Percentiles rank a stretch among this genome's conserved stretches.
phyloP scores from a whole-genome alignment of 2,888 invertebrate genomes.

The Sarcophaga rosellei region DNA sequence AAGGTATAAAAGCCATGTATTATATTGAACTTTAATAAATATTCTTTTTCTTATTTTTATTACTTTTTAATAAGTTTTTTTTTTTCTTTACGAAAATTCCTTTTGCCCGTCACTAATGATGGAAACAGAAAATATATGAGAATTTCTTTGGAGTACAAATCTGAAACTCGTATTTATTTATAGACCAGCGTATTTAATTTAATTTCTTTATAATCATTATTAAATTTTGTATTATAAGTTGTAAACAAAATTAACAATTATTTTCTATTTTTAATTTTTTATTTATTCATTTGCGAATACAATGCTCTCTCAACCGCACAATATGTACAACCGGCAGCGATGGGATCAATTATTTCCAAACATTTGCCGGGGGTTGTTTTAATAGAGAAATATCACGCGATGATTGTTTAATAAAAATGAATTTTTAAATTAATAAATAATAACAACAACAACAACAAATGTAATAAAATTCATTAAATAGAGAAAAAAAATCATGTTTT shows the following conservation, averaged over 20 bases:
- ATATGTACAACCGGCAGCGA: no score
- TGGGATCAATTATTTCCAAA: neutral
- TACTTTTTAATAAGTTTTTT: neutral
- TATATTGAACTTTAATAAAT: no score
- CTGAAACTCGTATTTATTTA: neutral
- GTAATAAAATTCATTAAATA: neutral
- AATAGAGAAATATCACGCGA: constrained; percentile 27
- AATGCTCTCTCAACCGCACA: neutral
- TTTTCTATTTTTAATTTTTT: neutral
- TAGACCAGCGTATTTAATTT: neutral
- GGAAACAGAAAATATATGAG: neutral
- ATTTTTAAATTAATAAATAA: neutral
- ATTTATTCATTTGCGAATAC: neutral
- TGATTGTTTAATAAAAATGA: neutral
- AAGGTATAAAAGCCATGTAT: no score
- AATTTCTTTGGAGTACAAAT: no score
- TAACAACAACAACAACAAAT: neutral
- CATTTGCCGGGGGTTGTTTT: neutral
- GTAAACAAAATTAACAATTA: neutral
- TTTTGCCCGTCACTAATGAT: neutral
- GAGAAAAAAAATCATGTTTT: neutral
- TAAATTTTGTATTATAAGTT: no score
- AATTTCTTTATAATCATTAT: no score
- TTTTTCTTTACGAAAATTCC: neutral
- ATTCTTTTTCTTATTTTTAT: no score